Base-by-base conservation (phyloP, 2,113 vertebrate genomes). In the Bostrychus sinensis region DNA sequence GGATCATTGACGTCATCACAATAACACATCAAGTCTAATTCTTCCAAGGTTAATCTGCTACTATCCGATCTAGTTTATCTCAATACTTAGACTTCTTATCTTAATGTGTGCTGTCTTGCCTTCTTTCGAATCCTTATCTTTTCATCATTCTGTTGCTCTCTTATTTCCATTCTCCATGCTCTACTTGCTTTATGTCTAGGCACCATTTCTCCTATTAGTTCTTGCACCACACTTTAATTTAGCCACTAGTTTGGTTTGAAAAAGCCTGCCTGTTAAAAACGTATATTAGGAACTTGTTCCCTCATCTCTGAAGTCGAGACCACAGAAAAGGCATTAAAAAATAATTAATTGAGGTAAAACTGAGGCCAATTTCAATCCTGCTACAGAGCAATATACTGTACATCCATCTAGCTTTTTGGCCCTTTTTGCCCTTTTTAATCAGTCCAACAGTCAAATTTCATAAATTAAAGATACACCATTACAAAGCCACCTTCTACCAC, bases 371-470 rank as follows among this genome's bases (percentile, higher is more conserved):
- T 74, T 53, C 26, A 30, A 26, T 66, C 50, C 19, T 17, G 20
- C 63, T 56, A 62, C 53, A 30, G 20, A 36, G 17, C 48, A 41
- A 70, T 70, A 46, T 23, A 58, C 13, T 59, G n/a, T n/a, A n/a
- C n/a, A n/a, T 66, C 28, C 12, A 42, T 70, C 37, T 66, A 56
- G n/a, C n/a, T 60, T 14, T 22, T 38, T 58, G 11, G 51, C 55
- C 26, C 30, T 39, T 66, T 43, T 32, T 16, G 26, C 79, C 77
- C 71, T 90, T 90, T 88, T 13, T 34, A 1, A 11, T 63, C 37
- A 39, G 41, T 36, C 54, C 67, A 62, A 34, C 56, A 38, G 16
- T 70, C 20, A 53, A 67, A 43, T 63, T 43, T 58, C 55, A 72
- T 30, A 41, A 58, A 62, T 61, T 70, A 17, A 39, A 6, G 9